phyloP scores from a whole-genome alignment of 2,888 invertebrate genomes.

The Sinodicranocentrus sp. region DNA sequence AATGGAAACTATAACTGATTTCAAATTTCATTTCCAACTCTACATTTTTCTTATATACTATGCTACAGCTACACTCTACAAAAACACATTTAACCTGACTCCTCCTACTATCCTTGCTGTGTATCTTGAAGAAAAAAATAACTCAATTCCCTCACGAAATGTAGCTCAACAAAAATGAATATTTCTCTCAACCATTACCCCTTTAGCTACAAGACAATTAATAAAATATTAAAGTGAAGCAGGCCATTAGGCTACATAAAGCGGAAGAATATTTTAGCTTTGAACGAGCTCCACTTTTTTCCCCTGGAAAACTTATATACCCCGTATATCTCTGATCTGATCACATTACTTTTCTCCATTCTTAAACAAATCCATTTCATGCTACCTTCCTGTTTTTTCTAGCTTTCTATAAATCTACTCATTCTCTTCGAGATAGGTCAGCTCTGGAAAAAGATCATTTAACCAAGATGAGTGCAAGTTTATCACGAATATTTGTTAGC shows the following conservation, averaged over 20 bases:
- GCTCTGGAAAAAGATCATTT: no score
- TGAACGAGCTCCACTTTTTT: conserved; percentile 11
- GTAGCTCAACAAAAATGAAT: no score
- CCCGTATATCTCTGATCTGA: background rate
- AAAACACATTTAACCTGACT: no score
- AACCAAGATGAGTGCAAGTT: conserved; percentile 16
- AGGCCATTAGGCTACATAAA: conserved; percentile 57
- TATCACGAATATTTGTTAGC: conserved; percentile 28
- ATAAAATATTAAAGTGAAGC: conserved; percentile 59
- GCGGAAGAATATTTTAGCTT: conserved; percentile 44
- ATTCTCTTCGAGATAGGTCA: no score
- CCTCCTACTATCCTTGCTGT: no score
- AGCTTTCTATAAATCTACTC: background rate
- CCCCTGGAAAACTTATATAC: background rate
- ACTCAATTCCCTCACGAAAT: no score
- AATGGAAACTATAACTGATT: conserved; percentile 52
- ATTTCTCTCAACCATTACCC: no score
- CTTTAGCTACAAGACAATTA: conserved; percentile 41
- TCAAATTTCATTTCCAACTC: conserved; percentile 61
- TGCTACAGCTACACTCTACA: no score
- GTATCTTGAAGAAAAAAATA: no score
- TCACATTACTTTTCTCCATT: no score
- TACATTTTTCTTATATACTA: no score
- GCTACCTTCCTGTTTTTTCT: background rate
- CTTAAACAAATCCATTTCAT: no score